These are phyloP conservation scores for Dermolepida albohirtum DNA, from an alignment of 2,888 invertebrate genomes.

Conservation along the genomic window DNA sequence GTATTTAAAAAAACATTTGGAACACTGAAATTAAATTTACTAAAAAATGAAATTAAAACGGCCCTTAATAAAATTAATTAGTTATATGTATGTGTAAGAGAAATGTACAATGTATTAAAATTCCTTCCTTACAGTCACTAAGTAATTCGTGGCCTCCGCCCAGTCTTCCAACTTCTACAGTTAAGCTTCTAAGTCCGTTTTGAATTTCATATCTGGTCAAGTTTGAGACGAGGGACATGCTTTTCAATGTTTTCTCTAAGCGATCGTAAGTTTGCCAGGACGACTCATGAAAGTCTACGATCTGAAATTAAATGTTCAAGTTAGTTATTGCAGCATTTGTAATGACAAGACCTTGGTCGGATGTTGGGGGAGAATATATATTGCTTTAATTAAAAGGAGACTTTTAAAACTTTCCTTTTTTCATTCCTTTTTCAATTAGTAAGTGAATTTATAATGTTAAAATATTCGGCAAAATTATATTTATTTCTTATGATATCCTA, in stretches of 20 bases:
- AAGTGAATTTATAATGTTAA: too few species aligned
- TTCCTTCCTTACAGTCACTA: slow-evolving; percentile 50
- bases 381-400: slow-evolving; percentile 11
- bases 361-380: slow-evolving; percentile 4
- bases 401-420: neutral
- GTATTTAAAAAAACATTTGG: neutral
- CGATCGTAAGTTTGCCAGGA: slow-evolving; percentile 46
- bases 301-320: slow-evolving; percentile 28
- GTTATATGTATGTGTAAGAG: too few species aligned
- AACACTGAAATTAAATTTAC: too few species aligned
- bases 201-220: slow-evolving; percentile 58
- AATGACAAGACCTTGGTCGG: neutral
- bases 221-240: slow-evolving; percentile 51
- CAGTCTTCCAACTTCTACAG: slow-evolving; percentile 58
- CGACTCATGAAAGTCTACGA: slow-evolving; percentile 42
- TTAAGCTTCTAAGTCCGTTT: slow-evolving; percentile 58
- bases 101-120: neutral
- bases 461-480: too few species aligned
- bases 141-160: slow-evolving; percentile 49
- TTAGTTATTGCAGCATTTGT: slow-evolving; percentile 4
- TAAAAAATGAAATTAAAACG: too few species aligned
- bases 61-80: too few species aligned
- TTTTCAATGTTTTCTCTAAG: slow-evolving; percentile 50
- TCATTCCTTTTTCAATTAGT: too few species aligned
- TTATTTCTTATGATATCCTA: too few species aligned